Conservation (phyloP, 2,888 invertebrate genomes). For the Tuberolachnus salignus region DNA sequence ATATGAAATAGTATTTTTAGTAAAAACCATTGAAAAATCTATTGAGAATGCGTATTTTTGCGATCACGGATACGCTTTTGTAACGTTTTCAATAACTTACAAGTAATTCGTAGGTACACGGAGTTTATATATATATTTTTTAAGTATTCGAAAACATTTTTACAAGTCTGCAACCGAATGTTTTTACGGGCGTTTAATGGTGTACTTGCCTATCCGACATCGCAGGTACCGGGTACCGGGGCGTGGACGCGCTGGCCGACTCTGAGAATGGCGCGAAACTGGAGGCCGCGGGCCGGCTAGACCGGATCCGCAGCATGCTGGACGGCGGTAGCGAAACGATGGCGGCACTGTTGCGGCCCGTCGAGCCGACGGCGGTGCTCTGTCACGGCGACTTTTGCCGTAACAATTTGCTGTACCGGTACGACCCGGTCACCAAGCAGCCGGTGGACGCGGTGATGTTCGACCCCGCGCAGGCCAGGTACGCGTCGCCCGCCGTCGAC, state of each 20-base stretch:
- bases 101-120: too few species aligned
- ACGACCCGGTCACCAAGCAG: conserved; percentile 56
- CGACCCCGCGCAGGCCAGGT: conserved; percentile 61
- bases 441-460: conserved; percentile 57
- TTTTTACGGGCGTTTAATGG: too few species aligned
- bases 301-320: not conserved
- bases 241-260: conserved; percentile 15
- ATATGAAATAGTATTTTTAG: too few species aligned
- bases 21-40: too few species aligned
- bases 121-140: too few species aligned
- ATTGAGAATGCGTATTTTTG: too few species aligned
- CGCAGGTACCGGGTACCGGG: conserved; percentile 38
- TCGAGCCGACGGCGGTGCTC: conserved; percentile 59
- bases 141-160: too few species aligned
- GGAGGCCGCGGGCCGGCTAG: not conserved
- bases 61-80: too few species aligned
- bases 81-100: too few species aligned
- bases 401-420: conserved; percentile 59
- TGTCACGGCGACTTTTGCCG: conserved; percentile 60
- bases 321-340: conserved; percentile 37
- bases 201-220: too few species aligned
- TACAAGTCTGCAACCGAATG: too few species aligned
- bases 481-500: conserved; percentile 68
- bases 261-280: not conserved
- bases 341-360: conserved; percentile 13